Evolutionary conservation across 1,140 invertebrate species (phyloP), one percentile per base, ranked within the genome.

Genomic region (Pachypeltis micranthus): DNA sequence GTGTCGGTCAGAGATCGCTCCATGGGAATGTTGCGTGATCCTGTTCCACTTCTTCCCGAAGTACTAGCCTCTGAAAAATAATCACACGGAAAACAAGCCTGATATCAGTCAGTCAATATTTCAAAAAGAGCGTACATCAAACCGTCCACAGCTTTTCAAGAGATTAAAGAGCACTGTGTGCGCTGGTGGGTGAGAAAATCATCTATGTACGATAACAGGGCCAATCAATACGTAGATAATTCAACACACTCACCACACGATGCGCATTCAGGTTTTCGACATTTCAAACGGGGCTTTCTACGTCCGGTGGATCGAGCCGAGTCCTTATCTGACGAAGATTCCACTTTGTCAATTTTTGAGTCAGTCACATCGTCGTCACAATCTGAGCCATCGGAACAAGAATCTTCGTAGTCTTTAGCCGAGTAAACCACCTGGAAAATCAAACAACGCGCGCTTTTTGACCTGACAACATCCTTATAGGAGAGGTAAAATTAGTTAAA

Each of bases 341-440:
- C 16, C 31, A 39, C 16, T 39, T 16, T 7, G 16, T 39, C 31
- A 16, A 39, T 39, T 39, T n/a, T n/a, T n/a, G n/a, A n/a, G n/a
- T 39, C 31, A 39, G 16, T 16, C 16, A 10, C 31, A 39, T 39
- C 16, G 31, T 39, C 16, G 16, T 39, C 31, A 39, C 16, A 7
- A 10, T 39, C 31, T 7, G 31, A 39, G 31, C 16, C 7, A 16
- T 39, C 31, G 16, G 7, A 10, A 16, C 7, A 39, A 7, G 31
- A 39, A 10, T 39, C 59, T 44, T 60, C 59, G 25, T 60, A 60
- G 26, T 60, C 59, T 25, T 60, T 60, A 0, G 34, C 24, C 2
- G 59, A 60, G 44, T 60, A 60, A n/a, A 60, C 34, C 7, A 39
- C 59, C 59, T 60, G 19, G 44, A 44, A 60, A 34, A 24, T 19